Evolutionary conservation across 2,888 invertebrate species (phyloP), one percentile per base, ranked within the genome.

Genomic region (Drosophila incognita): DNA sequence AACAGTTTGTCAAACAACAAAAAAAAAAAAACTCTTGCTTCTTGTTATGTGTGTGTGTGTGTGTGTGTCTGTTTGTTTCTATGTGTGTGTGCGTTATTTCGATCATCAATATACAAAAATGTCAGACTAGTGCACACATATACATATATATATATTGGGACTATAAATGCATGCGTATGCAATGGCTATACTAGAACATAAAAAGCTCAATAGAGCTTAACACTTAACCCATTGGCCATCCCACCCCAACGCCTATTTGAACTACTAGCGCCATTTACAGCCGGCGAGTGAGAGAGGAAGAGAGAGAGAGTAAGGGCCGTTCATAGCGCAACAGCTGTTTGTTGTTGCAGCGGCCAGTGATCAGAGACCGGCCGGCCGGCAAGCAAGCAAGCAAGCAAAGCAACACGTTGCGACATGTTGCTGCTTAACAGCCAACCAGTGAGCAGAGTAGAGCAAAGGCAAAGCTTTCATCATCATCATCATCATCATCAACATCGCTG

Each of bases 291-390:
- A 24, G 15, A 15, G 21, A 7, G 15, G 11, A 2, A 42, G 1
- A 11, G 10, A 10, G 10, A 21, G 13, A 46, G 13, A 42, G 27
- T 46, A 46, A 46, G 27, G 15, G 15, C 24, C 29, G n/a, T 42
- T 62, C 46, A 66, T 61, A 56, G 64, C 69, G 67, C 77, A 70
- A 62, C 62, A 71, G 59, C 69, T 70, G 69, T 70, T 69, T 56
- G 38, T 29, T 24, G 36, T 36, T 58, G 51, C 61, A 36, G 58
- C 48, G 18, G 24, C 8, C 46, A 40, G 21, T 56, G 58, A 74
- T 74, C 68, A 58, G 38, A 59, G 35, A 35, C 36, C 27, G 67
- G 46, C 60, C 49, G 56, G 52, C 56, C 57, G 57, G 60, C 56
- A 36, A 21, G 71, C 71, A 13, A 2, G 70, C 52, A 48, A 60